phyloP scores from a whole-genome alignment of 92 coral and sea anemone genomes.

The Actinostola sp. region DNA sequence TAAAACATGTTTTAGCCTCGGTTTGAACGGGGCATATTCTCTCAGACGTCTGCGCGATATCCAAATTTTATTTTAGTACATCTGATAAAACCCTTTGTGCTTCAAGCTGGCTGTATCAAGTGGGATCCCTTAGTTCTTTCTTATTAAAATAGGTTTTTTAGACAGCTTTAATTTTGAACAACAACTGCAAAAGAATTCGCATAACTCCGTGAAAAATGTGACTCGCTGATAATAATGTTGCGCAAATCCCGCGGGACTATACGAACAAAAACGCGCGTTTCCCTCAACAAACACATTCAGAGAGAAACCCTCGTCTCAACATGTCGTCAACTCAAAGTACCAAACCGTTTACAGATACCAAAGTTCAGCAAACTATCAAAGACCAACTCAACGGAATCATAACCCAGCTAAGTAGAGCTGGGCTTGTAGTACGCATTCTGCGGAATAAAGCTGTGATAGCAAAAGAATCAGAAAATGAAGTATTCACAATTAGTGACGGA shows the following conservation, averaged over 20 bases:
- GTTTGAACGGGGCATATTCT: too few species aligned
- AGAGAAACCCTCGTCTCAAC: background rate
- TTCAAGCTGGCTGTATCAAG: too few species aligned
- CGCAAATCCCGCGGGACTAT: slow-evolving; percentile 1
- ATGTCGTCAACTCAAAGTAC: slow-evolving; percentile 14
- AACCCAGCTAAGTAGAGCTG: slow-evolving; percentile 31
- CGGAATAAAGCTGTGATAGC: slow-evolving; percentile 84
- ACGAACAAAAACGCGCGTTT: background rate
- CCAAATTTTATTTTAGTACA: too few species aligned
- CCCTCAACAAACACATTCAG: too few species aligned
- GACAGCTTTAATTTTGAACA: too few species aligned
- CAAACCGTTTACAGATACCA: slow-evolving; percentile 1
- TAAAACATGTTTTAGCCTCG: too few species aligned
- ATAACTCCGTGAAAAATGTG: background rate
- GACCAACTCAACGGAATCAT: slow-evolving; percentile 37
- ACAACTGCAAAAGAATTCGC: background rate
- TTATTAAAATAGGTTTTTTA: too few species aligned
- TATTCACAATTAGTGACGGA: slow-evolving; percentile 77
- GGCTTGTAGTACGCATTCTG: slow-evolving; percentile 83
- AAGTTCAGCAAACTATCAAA: slow-evolving; percentile 18
- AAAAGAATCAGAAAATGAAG: slow-evolving; percentile 50
- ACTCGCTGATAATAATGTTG: background rate
- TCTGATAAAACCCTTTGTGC: too few species aligned
- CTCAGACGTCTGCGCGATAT: too few species aligned
- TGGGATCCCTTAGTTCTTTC: too few species aligned